These are phyloP conservation scores for Sylvia atricapilla DNA, from an alignment of 2,113 vertebrate genomes.

Conservation along the genomic window DNA sequence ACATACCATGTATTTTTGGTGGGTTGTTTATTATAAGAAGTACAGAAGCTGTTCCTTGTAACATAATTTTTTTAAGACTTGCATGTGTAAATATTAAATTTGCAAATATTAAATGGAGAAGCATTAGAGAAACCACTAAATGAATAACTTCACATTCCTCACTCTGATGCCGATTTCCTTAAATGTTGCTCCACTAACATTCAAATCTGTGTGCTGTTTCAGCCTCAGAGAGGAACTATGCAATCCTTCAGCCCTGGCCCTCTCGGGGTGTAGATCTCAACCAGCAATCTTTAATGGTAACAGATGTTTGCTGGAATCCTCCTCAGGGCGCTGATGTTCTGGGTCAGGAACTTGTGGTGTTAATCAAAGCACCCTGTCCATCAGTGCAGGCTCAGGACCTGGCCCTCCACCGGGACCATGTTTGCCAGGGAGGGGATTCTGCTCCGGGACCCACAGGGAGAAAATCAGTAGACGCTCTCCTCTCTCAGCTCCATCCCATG, in stretches of 20 bases:
- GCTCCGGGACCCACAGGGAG: neutral
- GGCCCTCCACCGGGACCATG: accelerated
- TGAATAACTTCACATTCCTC: conserved; percentile 12
- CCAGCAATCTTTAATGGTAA: conserved; percentile 40
- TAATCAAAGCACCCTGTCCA: conserved; percentile 8
- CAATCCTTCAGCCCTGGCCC: neutral
- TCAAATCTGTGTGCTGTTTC: neutral
- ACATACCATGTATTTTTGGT: conserved; percentile 1
- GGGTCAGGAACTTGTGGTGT: conserved; percentile 25
- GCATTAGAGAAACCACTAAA: conserved; percentile 20
- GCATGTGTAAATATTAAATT: conserved; percentile 38
- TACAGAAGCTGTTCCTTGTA: conserved; percentile 18
- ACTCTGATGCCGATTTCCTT: conserved; percentile 11
- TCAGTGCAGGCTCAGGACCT: neutral
- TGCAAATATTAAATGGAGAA: conserved; percentile 47
- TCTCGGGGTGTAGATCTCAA: conserved; percentile 21
- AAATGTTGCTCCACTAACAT: neutral
- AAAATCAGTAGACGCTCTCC: neutral
- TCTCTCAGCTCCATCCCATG: neutral
- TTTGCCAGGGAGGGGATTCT: neutral
- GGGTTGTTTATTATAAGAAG: conserved; percentile 37
- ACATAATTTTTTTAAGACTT: conserved; percentile 23
- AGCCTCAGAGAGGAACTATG: conserved; percentile 20
- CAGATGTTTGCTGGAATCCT: conserved; percentile 61
- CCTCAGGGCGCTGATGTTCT: conserved; percentile 39